These are phyloP conservation scores for Trochalopteron elliotii DNA, from an alignment of 2,113 vertebrate species.

Conservation along the genomic window DNA sequence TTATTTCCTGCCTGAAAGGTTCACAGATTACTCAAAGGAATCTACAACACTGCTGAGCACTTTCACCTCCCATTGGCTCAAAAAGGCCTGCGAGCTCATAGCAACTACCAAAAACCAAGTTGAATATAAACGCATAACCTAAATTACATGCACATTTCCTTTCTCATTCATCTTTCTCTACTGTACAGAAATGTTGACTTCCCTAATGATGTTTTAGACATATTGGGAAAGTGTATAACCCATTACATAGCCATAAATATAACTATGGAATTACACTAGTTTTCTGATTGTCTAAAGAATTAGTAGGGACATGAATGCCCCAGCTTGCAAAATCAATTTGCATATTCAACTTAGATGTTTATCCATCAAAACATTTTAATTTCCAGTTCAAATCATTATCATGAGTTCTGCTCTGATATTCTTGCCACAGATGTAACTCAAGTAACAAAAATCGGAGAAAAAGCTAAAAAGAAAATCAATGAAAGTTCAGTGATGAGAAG, in stretches of 20 bases:
- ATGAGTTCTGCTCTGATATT: background rate
- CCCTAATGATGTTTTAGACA: background rate
- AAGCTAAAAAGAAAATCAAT: background rate
- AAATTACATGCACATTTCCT: background rate
- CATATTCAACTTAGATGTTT: background rate
- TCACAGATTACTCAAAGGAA: background rate
- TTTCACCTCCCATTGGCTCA: background rate
- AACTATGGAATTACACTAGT: background rate
- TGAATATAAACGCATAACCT: background rate
- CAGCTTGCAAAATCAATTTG: constrained; percentile 2
- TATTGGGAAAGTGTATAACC: background rate
- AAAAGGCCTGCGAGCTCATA: background rate
- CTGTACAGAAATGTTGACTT: background rate
- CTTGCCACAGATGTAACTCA: background rate
- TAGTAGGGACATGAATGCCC: background rate
- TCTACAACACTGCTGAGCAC: background rate
- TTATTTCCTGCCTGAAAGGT: background rate
- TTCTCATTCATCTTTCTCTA: background rate
- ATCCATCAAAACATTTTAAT: background rate
- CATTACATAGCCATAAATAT: background rate
- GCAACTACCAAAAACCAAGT: background rate
- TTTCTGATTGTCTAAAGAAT: background rate
- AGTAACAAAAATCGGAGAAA: background rate
- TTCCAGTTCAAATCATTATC: background rate
- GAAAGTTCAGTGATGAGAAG: background rate